A percentile compares a stretch with the other conserved stretches of the same genome.
Evolutionary conservation across 1,140 invertebrate genomes (phyloP).

Genomic region (Patella vulgata): DNA sequence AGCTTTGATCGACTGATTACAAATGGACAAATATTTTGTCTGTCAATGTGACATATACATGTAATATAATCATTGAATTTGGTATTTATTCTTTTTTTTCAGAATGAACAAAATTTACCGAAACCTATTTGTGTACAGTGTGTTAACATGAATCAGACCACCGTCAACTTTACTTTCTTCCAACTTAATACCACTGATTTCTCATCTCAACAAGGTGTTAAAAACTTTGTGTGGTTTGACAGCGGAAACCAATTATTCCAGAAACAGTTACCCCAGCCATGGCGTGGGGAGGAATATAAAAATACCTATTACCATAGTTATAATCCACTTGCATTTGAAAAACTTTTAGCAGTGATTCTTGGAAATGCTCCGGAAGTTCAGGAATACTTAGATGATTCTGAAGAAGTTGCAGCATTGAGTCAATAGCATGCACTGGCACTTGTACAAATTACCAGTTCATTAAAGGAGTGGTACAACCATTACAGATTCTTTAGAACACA

Average conservation of each 20-base stretch:
- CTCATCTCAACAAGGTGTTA: conserved; percentile 70
- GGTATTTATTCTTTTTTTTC: too few relatives aligned
- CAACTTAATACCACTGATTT: conserved; percentile 87
- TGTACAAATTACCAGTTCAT: too few relatives aligned
- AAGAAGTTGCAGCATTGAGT: too few relatives aligned
- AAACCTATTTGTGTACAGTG: conserved; percentile 84
- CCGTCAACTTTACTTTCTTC: conserved; percentile 82
- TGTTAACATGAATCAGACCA: conserved; percentile 79
- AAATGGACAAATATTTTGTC: too few relatives aligned
- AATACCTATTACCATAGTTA: conserved; percentile 76
- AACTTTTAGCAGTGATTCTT: conserved; percentile 81
- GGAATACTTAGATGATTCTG: too few relatives aligned
- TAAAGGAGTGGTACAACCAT: too few relatives aligned
- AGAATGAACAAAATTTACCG: conserved; percentile 74
- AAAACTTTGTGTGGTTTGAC: conserved; percentile 83
- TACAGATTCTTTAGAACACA: too few relatives aligned
- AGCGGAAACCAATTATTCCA: conserved; percentile 76
- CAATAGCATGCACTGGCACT: too few relatives aligned
- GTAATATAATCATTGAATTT: too few relatives aligned
- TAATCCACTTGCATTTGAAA: conserved; percentile 80
- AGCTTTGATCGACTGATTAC: too few relatives aligned
- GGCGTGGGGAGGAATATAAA: conserved; percentile 68
- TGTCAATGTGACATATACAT: too few relatives aligned
- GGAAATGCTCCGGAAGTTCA: conserved; percentile 61
- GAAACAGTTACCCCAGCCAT: conserved; percentile 54